phyloP scores from a whole-genome alignment of 2,113 vertebrate genomes.

The Cephalopholis sonnerati region DNA sequence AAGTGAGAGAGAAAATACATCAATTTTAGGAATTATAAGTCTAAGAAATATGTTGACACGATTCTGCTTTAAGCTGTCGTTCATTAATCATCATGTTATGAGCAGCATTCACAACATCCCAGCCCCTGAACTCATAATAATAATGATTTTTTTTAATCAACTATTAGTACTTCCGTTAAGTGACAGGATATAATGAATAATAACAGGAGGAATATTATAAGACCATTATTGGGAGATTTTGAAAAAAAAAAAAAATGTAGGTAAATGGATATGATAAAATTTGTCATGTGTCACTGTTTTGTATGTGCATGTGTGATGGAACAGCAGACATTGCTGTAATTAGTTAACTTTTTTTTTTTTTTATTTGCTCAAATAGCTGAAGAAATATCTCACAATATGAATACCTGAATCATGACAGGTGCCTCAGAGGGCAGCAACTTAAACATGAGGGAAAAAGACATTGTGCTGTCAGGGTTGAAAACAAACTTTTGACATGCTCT shows the following conservation, averaged over 20 bases:
- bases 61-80: conserved; percentile 27
- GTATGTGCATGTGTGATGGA: background rate
- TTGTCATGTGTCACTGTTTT: background rate
- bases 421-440: background rate
- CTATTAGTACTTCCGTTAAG: background rate
- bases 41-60: conserved; percentile 24
- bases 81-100: conserved; percentile 34
- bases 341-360: background rate
- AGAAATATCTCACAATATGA: background rate
- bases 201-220: background rate
- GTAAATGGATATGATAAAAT: background rate
- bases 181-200: conserved; percentile 22
- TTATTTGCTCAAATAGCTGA: background rate
- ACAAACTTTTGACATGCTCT: background rate
- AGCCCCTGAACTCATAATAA: background rate
- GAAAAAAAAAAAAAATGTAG: background rate
- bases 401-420: background rate
- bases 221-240: background rate
- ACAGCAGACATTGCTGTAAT: background rate
- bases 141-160: conserved; percentile 17
- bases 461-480: background rate
- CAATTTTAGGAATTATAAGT: conserved; percentile 37
- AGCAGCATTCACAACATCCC: background rate
- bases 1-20: conserved; percentile 33
- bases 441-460: no score